Conservation (phyloP, 2,888 invertebrate species). For the Timema cristinae region DNA sequence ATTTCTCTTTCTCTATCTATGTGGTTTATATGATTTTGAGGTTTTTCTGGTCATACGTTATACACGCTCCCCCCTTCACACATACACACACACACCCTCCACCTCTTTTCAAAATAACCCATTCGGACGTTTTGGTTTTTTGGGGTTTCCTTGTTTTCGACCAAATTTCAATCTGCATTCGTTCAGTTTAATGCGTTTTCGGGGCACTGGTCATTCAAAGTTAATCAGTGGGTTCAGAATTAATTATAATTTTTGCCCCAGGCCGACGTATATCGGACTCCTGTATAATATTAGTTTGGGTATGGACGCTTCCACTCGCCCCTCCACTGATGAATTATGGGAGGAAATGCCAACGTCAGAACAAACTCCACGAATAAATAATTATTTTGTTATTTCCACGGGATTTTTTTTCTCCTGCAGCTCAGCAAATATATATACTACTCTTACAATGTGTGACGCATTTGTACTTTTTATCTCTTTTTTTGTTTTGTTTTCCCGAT, state of each 20-base stretch:
- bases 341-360: slow-evolving; percentile 17
- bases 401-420: not conserved
- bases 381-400: slow-evolving; percentile 15
- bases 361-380: slow-evolving; percentile 19
- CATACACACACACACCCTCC: not conserved
- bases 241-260: slow-evolving; percentile 30
- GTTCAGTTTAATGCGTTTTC: slow-evolving; percentile 31
- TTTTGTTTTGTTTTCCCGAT: too few species aligned
- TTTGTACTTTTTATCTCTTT: too few species aligned
- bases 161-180: slow-evolving; percentile 30
- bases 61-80: slow-evolving; percentile 8
- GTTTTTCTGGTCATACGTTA: slow-evolving; percentile 26
- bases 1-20: not conserved
- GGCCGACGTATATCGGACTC: slow-evolving; percentile 3
- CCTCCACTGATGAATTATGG: slow-evolving; percentile 23
- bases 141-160: slow-evolving; percentile 30
- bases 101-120: not conserved
- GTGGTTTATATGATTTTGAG: slow-evolving; percentile 28
- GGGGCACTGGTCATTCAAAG: slow-evolving; percentile 30
- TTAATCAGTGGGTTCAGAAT: slow-evolving; percentile 30
- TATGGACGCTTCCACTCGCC: not conserved
- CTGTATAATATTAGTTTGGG: not conserved
- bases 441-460: too few species aligned
- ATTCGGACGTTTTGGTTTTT: slow-evolving; percentile 30
- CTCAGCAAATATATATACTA: too few species aligned